These are phyloP conservation scores for Drosophila busckii DNA, from an alignment of 1,140 invertebrate species.

Conservation along the genomic window DNA sequence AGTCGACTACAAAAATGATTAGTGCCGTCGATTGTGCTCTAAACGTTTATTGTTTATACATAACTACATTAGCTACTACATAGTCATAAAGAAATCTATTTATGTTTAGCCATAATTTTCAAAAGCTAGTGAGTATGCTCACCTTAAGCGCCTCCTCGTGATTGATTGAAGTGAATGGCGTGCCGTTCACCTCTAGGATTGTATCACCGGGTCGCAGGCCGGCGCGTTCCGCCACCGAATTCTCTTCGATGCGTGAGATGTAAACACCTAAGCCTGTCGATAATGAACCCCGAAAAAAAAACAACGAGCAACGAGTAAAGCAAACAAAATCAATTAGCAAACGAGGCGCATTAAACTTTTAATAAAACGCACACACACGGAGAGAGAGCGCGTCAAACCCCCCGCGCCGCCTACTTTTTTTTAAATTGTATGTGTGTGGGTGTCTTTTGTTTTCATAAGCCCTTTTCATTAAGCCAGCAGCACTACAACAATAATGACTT, in stretches of 20 bases:
- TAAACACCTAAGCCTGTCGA: conserved; percentile 89
- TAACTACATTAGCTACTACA: conserved; percentile 56
- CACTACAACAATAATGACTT: conserved; percentile 6
- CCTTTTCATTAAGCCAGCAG: conserved; percentile 64
- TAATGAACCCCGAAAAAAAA: conserved; percentile 45
- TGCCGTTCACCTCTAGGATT: conserved; percentile 93
- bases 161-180: conserved; percentile 90
- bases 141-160: conserved; percentile 94
- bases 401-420: conserved; percentile 7
- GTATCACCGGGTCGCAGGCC: conserved; percentile 92
- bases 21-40: too few relatives aligned
- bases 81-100: conserved; percentile 33
- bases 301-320: conserved; percentile 14
- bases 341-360: conserved; percentile 44
- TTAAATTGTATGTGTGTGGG: conserved; percentile 4
- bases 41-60: conserved; percentile 49
- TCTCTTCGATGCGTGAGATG: conserved; percentile 92
- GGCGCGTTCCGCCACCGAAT: conserved; percentile 90
- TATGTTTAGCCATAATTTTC: too few relatives aligned
- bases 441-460: conserved; percentile 30
- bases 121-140: conserved; percentile 68
- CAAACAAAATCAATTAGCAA: conserved; percentile 60
- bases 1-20: too few relatives aligned
- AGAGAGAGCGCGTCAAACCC: background rate
- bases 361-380: conserved; percentile 35